Percentiles rank a stretch among this genome's conserved stretches.
phyloP scores from a whole-genome alignment of 1,140 invertebrate genomes.

The Drosophila malerkotliana region DNA sequence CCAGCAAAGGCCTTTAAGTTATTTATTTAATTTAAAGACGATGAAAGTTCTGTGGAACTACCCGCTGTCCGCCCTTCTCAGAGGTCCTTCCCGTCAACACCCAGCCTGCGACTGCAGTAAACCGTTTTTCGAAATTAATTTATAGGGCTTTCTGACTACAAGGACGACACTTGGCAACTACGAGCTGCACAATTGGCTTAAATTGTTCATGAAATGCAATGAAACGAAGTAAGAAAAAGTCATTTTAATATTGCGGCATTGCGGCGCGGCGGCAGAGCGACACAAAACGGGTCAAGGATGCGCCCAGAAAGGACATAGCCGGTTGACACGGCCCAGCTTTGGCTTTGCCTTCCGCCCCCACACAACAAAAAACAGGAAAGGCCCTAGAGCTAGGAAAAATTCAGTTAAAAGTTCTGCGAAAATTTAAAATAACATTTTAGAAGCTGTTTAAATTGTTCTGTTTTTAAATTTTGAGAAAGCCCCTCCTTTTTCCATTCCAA shows the following conservation, averaged over 20 bases:
- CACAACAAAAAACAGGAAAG: neutral
- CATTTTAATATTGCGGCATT: conserved; percentile 79
- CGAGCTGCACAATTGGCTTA: conserved; percentile 72
- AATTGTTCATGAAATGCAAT: conserved; percentile 82
- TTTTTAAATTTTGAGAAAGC: neutral
- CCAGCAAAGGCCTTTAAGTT: conserved; percentile 20
- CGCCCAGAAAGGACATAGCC: conserved; percentile 40
- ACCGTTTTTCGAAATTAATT: conserved; percentile 73
- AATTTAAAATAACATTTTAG: neutral
- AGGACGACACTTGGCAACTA: conserved; percentile 45
- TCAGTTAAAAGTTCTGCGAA: neutral
- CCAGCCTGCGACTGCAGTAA: conserved; percentile 45
- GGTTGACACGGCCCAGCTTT: conserved; percentile 56
- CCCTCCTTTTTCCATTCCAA: neutral
- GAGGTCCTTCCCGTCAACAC: neutral
- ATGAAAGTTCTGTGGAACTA: neutral
- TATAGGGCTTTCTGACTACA: conserved; percentile 58
- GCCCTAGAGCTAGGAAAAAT: too few relatives aligned
- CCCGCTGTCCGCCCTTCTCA: neutral
- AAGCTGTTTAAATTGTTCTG: neutral
- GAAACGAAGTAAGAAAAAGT: conserved; percentile 80
- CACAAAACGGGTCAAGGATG: conserved; percentile 74
- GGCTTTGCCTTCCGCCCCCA: conserved; percentile 1
- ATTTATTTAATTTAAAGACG: conserved; percentile 39
- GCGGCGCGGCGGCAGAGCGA: conserved; percentile 31